Evolutionary conservation across 1,140 invertebrate species (phyloP).

Genomic region (Musca vetustissima): DNA sequence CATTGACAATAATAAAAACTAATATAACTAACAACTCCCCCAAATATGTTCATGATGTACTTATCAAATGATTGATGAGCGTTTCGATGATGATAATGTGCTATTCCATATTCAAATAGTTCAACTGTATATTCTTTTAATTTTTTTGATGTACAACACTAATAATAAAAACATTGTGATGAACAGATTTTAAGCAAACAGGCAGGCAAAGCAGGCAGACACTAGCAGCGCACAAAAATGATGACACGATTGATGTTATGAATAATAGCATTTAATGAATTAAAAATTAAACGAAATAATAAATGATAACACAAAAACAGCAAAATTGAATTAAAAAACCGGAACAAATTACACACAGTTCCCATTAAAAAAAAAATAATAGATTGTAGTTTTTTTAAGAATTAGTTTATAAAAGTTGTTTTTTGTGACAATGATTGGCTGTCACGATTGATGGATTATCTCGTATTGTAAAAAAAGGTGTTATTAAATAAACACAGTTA

Average conservation of each 20-base stretch:
- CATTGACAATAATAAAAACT: too few relatives aligned
- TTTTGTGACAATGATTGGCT: too few relatives aligned
- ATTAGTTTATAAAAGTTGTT: too few relatives aligned
- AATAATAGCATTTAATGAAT: not conserved
- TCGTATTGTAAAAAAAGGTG: too few relatives aligned
- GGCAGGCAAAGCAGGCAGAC: conserved; percentile 49
- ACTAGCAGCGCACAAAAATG: conserved; percentile 44
- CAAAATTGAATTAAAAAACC: not conserved
- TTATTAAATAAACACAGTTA: too few relatives aligned
- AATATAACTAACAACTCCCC: too few relatives aligned
- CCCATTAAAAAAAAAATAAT: too few relatives aligned
- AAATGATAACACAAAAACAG: not conserved
- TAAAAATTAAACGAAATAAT: not conserved
- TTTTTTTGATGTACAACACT: not conserved
- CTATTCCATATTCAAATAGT: not conserved
- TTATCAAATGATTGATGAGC: conserved; percentile 15
- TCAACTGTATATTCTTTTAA: not conserved
- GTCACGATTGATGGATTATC: too few relatives aligned
- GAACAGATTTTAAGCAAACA: conserved; percentile 51
- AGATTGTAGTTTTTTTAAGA: too few relatives aligned
- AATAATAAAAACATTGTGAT: not conserved
- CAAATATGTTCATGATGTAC: not conserved
- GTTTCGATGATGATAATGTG: not conserved
- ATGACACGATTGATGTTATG: conserved; percentile 13
- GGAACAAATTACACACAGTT: too few relatives aligned